These are phyloP conservation scores for Solea solea DNA, from an alignment of 2,113 vertebrate genomes.

Conservation along the genomic window DNA sequence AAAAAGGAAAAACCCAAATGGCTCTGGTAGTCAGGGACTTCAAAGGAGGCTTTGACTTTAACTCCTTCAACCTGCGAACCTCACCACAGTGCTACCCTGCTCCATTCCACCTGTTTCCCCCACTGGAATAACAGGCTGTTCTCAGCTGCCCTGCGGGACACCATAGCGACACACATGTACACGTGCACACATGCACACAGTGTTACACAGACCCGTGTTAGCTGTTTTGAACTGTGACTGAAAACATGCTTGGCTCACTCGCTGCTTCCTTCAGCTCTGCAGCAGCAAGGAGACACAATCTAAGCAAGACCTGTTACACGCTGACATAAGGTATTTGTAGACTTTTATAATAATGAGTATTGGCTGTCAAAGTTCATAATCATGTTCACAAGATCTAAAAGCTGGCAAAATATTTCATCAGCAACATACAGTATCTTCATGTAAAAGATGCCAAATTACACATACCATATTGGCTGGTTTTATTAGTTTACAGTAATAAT, in stretches of 20 bases:
- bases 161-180: slow-evolving; percentile 21
- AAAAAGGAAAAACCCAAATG: slow-evolving; percentile 35
- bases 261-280: slow-evolving; percentile 1
- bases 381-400: not conserved
- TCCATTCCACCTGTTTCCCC: slow-evolving; percentile 76
- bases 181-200: slow-evolving; percentile 5
- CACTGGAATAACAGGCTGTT: slow-evolving; percentile 53
- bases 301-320: not conserved
- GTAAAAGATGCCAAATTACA: not conserved
- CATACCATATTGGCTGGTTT: not conserved
- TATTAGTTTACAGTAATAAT: not conserved
- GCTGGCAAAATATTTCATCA: not conserved
- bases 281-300: not conserved
- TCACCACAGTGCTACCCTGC: slow-evolving; percentile 25
- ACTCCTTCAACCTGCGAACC: slow-evolving; percentile 15
- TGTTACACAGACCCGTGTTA: not conserved
- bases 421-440: not conserved
- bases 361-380: not conserved
- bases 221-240: slow-evolving; percentile 4
- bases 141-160: slow-evolving; percentile 51
- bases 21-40: slow-evolving; percentile 44
- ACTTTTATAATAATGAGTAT: not conserved
- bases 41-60: slow-evolving; percentile 64
- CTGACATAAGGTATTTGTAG: too few relatives aligned
- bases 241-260: slow-evolving; percentile 32